phyloP scores from a whole-genome alignment of 2,797 vertebrate genomes.

The Siniperca scherzeri region DNA sequence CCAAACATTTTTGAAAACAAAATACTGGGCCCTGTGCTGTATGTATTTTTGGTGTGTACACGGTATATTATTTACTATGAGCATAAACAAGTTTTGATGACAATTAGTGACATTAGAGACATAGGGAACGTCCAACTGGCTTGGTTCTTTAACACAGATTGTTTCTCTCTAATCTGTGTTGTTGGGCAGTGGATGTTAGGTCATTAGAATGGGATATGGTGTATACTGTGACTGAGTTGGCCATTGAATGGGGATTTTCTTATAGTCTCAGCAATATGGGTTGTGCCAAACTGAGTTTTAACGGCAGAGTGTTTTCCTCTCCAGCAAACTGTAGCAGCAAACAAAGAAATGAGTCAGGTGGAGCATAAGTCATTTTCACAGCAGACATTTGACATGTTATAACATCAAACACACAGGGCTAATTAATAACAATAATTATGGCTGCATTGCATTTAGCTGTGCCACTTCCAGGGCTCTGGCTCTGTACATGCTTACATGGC shows the following conservation, averaged over 20 bases:
- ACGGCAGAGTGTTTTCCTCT: not conserved
- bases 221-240: not conserved
- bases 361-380: conserved; percentile 1
- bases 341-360: not conserved
- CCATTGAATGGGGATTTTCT: not conserved
- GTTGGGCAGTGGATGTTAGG: not conserved
- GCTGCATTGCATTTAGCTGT: conserved; percentile 1
- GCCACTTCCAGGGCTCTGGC: not conserved
- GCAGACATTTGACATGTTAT: not conserved
- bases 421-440: not conserved
- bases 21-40: not conserved
- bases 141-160: not conserved
- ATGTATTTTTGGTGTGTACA: not conserved
- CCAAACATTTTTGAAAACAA: not conserved
- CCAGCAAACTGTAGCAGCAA: not conserved
- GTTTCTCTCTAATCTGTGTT: not conserved
- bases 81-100: not conserved
- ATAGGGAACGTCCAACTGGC: too few species aligned
- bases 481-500: not conserved
- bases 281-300: not conserved
- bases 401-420: conserved; percentile 7
- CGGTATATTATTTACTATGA: not conserved
- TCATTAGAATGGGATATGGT: not conserved
- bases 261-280: too few species aligned
- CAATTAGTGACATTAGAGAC: not conserved